These are phyloP conservation scores for Gnathonemus echidnorhynchus DNA, from an alignment of 2,113 vertebrate genomes.

Conservation along the genomic window DNA sequence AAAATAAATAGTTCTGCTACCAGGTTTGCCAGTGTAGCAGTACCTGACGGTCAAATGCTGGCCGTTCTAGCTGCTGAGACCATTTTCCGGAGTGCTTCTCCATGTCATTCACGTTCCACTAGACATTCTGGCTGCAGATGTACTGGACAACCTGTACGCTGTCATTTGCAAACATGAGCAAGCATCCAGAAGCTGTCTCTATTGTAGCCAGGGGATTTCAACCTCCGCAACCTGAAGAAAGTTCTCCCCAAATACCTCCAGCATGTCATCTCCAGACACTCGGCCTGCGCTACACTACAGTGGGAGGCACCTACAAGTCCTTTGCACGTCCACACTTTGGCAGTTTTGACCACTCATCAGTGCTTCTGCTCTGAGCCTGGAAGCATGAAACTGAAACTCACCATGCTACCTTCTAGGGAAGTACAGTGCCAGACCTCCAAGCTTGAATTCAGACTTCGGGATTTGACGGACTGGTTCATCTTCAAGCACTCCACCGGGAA, in stretches of 20 bases:
- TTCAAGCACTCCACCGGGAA: not conserved
- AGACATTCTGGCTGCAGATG: not conserved
- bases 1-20: not conserved
- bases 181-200: not conserved
- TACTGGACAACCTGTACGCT: not conserved
- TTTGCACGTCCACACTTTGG: not conserved
- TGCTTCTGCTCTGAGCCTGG: not conserved
- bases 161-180: not conserved
- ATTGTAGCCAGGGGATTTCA: not conserved
- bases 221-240: not conserved
- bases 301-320: not conserved
- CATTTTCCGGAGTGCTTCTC: not conserved
- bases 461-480: not conserved
- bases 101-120: not conserved
- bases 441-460: not conserved
- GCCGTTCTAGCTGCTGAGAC: not conserved
- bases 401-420: not conserved
- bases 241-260: not conserved
- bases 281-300: not conserved
- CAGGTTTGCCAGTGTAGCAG: not conserved
- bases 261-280: not conserved
- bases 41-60: not conserved
- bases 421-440: not conserved
- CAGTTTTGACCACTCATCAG: not conserved
- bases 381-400: not conserved